Base-by-base conservation (phyloP, 2,888 invertebrate genomes). In the Drosophila maculinotata region DNA sequence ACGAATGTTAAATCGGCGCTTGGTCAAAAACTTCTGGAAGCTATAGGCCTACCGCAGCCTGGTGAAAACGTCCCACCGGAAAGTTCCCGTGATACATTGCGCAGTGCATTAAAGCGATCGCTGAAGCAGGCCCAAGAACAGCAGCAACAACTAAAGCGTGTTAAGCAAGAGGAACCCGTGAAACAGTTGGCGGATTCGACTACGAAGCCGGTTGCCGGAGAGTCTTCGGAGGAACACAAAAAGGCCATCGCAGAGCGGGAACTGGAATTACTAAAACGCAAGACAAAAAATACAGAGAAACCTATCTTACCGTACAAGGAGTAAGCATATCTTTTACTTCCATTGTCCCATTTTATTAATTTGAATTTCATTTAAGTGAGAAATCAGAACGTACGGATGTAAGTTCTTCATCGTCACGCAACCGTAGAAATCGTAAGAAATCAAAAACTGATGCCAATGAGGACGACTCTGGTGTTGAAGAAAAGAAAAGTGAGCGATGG, bases 181-280 rank as follows among this genome's bases (percentile, higher is more conserved):
- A 88, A 80, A 63, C 90, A 84, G 54, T 66, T 87, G 62, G 90
- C 91, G 0, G 90, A 90, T 23, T 89, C 90, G 1, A 90, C 90
- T 1, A 89, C 91, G 7, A 90, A 88, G 57, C 62, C 80, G 1
- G 66, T 79, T 7, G 69, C 85, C 7, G 57, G 71, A 5, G 60
- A 88, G 39, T 73, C 79, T 28, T 69, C 80, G 7, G 82, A 87
- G 52, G 69, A 83, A 31, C 86, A 75, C 38, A 87, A 82, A 52
- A 87, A 87, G 25, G 81, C 87, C 3, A 81, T 81, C 39, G 81
- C 81, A 10, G 81, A 87, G 25, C 56, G 81, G 10, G 81, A 81
- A 48, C 42, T 81, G 30, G 81, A 87, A 25, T 56, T 89, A 10
- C 62, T 90, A 1, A 86, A 81, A 31, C 82, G 80, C 9, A 86